Evolutionary conservation across 2,888 invertebrate genomes (phyloP).

Genomic region (Campoplex capitator): DNA sequence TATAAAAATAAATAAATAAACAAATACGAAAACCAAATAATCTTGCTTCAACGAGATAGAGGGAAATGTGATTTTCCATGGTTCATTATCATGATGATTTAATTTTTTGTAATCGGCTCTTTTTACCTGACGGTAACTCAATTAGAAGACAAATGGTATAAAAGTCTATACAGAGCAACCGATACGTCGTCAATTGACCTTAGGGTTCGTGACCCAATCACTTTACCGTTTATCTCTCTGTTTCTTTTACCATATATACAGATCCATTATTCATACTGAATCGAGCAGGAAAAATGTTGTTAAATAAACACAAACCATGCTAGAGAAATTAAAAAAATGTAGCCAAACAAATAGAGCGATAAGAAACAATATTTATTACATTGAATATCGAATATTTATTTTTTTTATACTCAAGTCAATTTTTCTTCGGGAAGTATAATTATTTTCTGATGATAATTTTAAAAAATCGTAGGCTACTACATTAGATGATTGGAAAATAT

Average conservation of each 20-base stretch:
- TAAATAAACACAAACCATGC: background rate
- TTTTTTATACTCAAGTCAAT: background rate
- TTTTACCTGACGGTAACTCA: background rate
- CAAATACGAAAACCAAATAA: background rate
- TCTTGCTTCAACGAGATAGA: background rate
- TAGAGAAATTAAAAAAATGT: background rate
- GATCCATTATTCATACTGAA: background rate
- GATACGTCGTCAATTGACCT: background rate
- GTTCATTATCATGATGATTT: background rate
- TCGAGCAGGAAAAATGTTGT: background rate
- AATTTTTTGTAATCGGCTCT: background rate
- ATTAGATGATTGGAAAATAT: background rate
- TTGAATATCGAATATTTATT: background rate
- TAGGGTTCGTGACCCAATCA: background rate
- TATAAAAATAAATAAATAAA: background rate
- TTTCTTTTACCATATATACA: background rate
- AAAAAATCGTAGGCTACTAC: background rate
- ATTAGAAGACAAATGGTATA: background rate
- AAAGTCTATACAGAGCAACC: background rate
- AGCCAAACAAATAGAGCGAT: background rate
- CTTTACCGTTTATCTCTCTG: conserved; percentile 23
- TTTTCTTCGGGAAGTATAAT: background rate
- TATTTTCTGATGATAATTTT: background rate
- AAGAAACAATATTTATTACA: background rate
- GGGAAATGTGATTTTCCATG: background rate